Base-by-base conservation (phyloP, 1,140 invertebrate species). In the Pinna nobilis region DNA sequence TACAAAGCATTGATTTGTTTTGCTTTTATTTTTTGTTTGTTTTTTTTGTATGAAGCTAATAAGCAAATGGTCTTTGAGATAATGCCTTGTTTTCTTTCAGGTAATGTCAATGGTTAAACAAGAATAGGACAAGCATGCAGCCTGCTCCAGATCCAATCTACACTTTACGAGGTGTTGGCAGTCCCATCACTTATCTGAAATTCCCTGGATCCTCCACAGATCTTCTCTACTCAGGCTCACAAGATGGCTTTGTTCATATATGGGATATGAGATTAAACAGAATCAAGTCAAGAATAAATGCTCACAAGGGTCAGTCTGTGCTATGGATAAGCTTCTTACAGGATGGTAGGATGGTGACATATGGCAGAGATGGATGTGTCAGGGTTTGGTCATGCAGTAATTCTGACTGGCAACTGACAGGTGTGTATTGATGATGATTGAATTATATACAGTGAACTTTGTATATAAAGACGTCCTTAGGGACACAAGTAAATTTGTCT, bases 61-160 rank as follows among this genome's bases (percentile, higher is more conserved):
- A n/a, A n/a, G n/a, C n/a, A n/a, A n/a, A n/a, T n/a, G n/a, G n/a
- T n/a, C n/a, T n/a, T n/a, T n/a, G n/a, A n/a, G n/a, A n/a, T n/a
- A n/a, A n/a, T n/a, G n/a, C n/a, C n/a, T n/a, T n/a, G n/a, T n/a
- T n/a, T n/a, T n/a, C n/a, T n/a, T n/a, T n/a, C n/a, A n/a, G n/a
- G n/a, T n/a, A n/a, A n/a, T n/a, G n/a, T n/a, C n/a, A n/a, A n/a
- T n/a, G n/a, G n/a, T n/a, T 32, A 6, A 5, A 2, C 5, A 2
- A 59, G 18, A 69, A 41, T 49, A 55, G 23, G 18, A 15, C 59
- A 23, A 44, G 18, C 30, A 30, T 15, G 15, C 28, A 23, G 51
- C 44, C 47, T n/a, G n/a, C 57, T 9, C 73, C 73, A 35, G 73
- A 75, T 65, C 73, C 73, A 33, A 37, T 70, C 0, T 75, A 70